These are phyloP conservation scores for Sycobia sp. DNA, from an alignment of 1,140 invertebrate genomes.

Conservation along the genomic window DNA sequence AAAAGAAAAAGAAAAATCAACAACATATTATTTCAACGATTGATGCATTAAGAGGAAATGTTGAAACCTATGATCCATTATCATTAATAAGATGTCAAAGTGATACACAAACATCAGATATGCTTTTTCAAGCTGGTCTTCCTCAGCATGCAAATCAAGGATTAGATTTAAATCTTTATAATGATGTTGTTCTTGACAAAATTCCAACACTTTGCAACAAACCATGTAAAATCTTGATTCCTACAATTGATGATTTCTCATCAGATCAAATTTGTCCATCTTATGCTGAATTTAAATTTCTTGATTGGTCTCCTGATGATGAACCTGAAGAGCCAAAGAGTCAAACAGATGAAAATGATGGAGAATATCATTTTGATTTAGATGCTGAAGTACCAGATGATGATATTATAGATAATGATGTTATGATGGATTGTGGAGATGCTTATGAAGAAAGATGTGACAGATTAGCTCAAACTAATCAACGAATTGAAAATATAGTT, in stretches of 20 bases:
- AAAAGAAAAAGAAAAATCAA: slow-evolving; percentile 46
- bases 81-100: slow-evolving; percentile 43
- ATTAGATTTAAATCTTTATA: slow-evolving; percentile 42
- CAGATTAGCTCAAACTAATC: slow-evolving; percentile 25
- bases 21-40: slow-evolving; percentile 50
- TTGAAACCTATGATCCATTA: slow-evolving; percentile 50
- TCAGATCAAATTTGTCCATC: slow-evolving; percentile 36
- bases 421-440: slow-evolving; percentile 37
- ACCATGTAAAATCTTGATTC: not conserved
- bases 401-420: slow-evolving; percentile 21
- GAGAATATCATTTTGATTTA: slow-evolving; percentile 50
- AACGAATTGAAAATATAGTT: slow-evolving; percentile 37
- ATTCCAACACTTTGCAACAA: slow-evolving; percentile 7
- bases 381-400: slow-evolving; percentile 48
- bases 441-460: slow-evolving; percentile 34
- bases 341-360: slow-evolving; percentile 26
- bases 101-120: slow-evolving; percentile 53
- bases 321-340: slow-evolving; percentile 36
- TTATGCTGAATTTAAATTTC: slow-evolving; percentile 46
- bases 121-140: slow-evolving; percentile 48
- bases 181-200: slow-evolving; percentile 42
- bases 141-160: slow-evolving; percentile 45
- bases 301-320: slow-evolving; percentile 44
- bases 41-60: slow-evolving; percentile 55
- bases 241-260: slow-evolving; percentile 30